Conservation (phyloP, 2,113 vertebrate species). For the Python bivittatus region DNA sequence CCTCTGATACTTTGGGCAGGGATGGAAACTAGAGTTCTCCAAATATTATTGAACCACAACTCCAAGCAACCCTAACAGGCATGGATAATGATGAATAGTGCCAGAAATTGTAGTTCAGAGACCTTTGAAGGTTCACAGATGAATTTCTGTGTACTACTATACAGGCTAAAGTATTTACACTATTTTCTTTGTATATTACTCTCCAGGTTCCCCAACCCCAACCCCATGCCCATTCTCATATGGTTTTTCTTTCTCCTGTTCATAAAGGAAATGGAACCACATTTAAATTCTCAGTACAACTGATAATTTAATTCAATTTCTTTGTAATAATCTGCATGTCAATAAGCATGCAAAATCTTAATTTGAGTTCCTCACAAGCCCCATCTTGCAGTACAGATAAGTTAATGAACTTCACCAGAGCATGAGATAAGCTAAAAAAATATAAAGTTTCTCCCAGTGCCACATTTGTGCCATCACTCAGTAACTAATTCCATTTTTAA, state of each 20-base stretch:
- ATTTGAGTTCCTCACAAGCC: slow-evolving; percentile 56
- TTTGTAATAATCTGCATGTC: slow-evolving; percentile 46
- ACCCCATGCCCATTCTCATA: background rate
- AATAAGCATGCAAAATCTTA: slow-evolving; percentile 51
- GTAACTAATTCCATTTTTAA: slow-evolving; percentile 55
- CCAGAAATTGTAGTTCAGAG: background rate
- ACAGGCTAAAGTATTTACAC: background rate
- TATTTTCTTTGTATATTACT: background rate
- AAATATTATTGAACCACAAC: background rate
- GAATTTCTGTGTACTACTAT: background rate
- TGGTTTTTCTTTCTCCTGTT: background rate
- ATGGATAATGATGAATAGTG: background rate
- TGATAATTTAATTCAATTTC: slow-evolving; percentile 46
- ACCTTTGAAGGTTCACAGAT: background rate
- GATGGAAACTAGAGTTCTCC: background rate
- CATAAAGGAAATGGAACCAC: background rate
- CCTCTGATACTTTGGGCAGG: background rate
- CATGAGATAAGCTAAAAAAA: slow-evolving; percentile 53
- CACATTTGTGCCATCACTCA: slow-evolving; percentile 52
- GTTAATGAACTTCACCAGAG: slow-evolving; percentile 59
- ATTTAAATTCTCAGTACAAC: slow-evolving; percentile 48
- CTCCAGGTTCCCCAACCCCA: background rate
- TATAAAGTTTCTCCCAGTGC: slow-evolving; percentile 21
- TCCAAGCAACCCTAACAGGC: background rate
- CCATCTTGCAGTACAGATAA: slow-evolving; percentile 37